These are phyloP conservation scores for Zeugodacus cucurbitae DNA, from an alignment of 1,140 invertebrate genomes.

Conservation along the genomic window DNA sequence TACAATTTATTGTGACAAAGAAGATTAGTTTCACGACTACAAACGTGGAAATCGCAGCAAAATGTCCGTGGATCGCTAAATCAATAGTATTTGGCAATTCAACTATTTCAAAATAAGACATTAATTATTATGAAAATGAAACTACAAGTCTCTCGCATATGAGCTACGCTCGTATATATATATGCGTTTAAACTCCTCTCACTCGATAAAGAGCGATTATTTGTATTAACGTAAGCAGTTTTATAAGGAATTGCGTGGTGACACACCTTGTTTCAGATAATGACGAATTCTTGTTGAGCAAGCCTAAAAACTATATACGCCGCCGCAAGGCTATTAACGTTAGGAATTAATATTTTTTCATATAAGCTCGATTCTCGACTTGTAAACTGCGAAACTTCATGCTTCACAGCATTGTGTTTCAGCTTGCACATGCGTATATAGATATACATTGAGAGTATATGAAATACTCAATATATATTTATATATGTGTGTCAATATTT, in stretches of 20 bases:
- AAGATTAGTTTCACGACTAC: too few species aligned
- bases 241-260: conserved; percentile 16
- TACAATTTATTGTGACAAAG: too few species aligned
- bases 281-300: conserved; percentile 15
- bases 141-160: neutral
- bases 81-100: too few species aligned
- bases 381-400: neutral
- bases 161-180: neutral
- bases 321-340: neutral
- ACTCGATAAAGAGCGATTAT: neutral
- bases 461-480: neutral
- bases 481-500: neutral
- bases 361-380: neutral
- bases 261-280: conserved; percentile 1
- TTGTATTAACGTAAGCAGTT: neutral
- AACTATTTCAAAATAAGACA: too few species aligned
- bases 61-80: too few species aligned
- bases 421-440: neutral
- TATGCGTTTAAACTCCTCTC: neutral
- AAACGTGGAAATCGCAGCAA: too few species aligned
- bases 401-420: neutral
- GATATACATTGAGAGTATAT: neutral
- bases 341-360: conserved; percentile 1
- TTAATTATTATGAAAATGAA: too few species aligned
- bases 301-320: neutral